Evolutionary conservation across 2,797 vertebrate species (phyloP).

Genomic region (Alfaro cultratus): DNA sequence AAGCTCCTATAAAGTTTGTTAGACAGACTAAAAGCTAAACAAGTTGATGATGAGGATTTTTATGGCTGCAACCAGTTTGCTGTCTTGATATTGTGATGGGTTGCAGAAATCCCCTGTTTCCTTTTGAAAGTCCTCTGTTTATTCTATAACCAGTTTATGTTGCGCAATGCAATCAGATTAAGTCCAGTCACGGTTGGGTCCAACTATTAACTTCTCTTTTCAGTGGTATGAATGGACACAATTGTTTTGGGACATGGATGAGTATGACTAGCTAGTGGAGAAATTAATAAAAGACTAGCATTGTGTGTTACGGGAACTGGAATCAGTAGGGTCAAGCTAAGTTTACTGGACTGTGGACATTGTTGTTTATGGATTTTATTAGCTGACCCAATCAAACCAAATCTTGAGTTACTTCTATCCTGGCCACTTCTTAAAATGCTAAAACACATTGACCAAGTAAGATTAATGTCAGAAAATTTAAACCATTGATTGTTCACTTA

Average conservation of each 20-base stretch:
- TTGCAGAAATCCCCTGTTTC: slow-evolving; percentile 58
- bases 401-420: background rate
- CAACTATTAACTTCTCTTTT: slow-evolving; percentile 59
- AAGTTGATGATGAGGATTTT: slow-evolving; percentile 66
- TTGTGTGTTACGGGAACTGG: slow-evolving; percentile 55
- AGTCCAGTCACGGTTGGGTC: slow-evolving; percentile 68
- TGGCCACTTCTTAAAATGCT: background rate
- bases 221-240: slow-evolving; percentile 65
- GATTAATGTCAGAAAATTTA: background rate
- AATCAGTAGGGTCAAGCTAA: slow-evolving; percentile 59
- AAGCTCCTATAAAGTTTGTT: slow-evolving; percentile 32
- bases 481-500: background rate
- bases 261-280: slow-evolving; percentile 45
- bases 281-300: slow-evolving; percentile 48
- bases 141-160: slow-evolving; percentile 68
- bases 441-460: background rate
- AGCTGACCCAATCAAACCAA: too few relatives aligned
- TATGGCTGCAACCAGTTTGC: slow-evolving; percentile 69
- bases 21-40: slow-evolving; percentile 73
- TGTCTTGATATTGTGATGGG: slow-evolving; percentile 50
- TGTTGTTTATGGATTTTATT: slow-evolving; percentile 7
- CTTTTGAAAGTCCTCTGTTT: slow-evolving; percentile 59
- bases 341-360: slow-evolving; percentile 24
- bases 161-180: slow-evolving; percentile 80
- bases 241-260: slow-evolving; percentile 54